Conservation (phyloP, 1,140 invertebrate genomes). For the Mactra quadrangularis region DNA sequence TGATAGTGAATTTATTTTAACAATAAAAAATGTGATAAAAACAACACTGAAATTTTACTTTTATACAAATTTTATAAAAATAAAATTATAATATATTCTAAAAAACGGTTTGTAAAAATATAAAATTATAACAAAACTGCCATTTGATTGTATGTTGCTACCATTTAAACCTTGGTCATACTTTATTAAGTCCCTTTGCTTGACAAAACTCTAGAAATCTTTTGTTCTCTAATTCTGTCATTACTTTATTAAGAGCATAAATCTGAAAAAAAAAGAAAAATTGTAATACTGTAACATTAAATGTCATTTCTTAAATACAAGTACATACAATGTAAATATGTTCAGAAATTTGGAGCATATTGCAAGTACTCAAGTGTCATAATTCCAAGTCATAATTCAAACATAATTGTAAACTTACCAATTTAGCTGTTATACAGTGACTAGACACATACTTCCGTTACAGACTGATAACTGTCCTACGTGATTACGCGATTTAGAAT, state of each 20-base stretch:
- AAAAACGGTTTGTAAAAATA: too few relatives aligned
- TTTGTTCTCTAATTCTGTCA: constrained; percentile 85
- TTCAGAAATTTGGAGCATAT: neutral
- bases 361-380: neutral
- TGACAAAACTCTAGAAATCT: constrained; percentile 93
- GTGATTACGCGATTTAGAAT: too few relatives aligned
- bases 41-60: too few relatives aligned
- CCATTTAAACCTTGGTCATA: neutral
- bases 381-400: neutral
- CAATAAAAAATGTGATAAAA: too few relatives aligned
- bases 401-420: neutral
- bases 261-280: constrained; percentile 74
- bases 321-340: too few relatives aligned
- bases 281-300: neutral
- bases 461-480: too few relatives aligned
- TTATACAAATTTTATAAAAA: too few relatives aligned
- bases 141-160: too few relatives aligned
- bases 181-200: constrained; percentile 74
- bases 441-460: too few relatives aligned
- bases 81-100: too few relatives aligned
- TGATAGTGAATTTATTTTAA: too few relatives aligned
- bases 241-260: constrained; percentile 80
- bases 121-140: too few relatives aligned
- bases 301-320: neutral
- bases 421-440: neutral